Base-by-base conservation (phyloP, 2,888 invertebrate species). In the Drosophila mayaguana region DNA sequence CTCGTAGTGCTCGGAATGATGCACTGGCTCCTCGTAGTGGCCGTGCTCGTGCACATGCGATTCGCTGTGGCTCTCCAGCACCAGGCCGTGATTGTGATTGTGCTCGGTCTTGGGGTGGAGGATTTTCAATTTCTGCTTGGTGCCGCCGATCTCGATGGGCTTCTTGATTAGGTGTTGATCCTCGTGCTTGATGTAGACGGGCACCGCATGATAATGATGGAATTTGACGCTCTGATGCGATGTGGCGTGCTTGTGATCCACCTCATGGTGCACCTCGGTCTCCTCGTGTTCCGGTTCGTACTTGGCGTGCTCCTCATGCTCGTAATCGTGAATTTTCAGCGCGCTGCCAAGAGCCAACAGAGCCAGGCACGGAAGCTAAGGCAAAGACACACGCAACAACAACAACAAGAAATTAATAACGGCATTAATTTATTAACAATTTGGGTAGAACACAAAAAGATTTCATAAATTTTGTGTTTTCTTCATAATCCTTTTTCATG, bases 161-260 rank as follows among this genome's bases (percentile, higher is more conserved):
- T 95, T 95, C 82, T 95, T 94, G 5, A 95, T 89, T 68, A 95
- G 92, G 90, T 95, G 95, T 81, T 94, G 94, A 92, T 95, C 94
- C 84, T 95, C 95, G 83, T 95, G 95, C 93, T 95, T 95, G 8
- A 95, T 94, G 92, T 95, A 95, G 0, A 95, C 95, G 2, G 95
- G 95, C 1, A 96, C 95, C 0, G 95, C 94, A 85, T 95, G 95
- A 93, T 94, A 95, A 89, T 95, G 95, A 90, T 95, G 95, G 78
- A 95, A 94, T 83, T 95, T 95, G 78, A 96, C 94, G 65, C 95
- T 95, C 91, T 96, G 95, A 88, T 95, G 95, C 46, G 95, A 95
- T 77, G 95, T 95, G 36, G 95, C 95, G 84, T 95, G 95, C 78
- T 95, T 95, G 80, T 95, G 95, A 75, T 95, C 94, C 38, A 95